Base-by-base conservation (phyloP, 1,140 invertebrate genomes). In the Phthorimaea operculella region DNA sequence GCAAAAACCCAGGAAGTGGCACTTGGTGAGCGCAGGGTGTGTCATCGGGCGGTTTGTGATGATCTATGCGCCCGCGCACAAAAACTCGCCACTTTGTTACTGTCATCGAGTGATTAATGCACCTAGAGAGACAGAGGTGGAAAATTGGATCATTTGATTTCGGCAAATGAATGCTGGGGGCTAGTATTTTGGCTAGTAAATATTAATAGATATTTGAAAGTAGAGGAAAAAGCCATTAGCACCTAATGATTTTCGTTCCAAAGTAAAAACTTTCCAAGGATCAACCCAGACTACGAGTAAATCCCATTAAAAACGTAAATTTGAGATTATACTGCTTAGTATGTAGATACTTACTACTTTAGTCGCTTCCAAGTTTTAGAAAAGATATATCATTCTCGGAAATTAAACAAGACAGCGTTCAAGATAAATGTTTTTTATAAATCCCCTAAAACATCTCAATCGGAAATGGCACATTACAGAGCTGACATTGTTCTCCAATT, bases 391-490 rank as follows among this genome's bases (percentile, higher is more conserved):
- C 21, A 28, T 28, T 28, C 21, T 28, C 21, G 2, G 6, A 28
- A 28, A 28, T 28, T 28, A 28, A 28, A 28, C 21, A 28, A 28
- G 21, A 28, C 21, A 28, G 21, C 21, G 21, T 28, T 28, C 21
- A 28, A 28, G 21, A 28, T 28, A 28, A 28, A 28, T 28, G 21
- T 28, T 28, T 28, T 28, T 14, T 42, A 47, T 14, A 47, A 47
- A 47, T 47, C 44, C 12, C 4, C 14, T 47, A 47, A 47, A 47
- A 66, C 21, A 69, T 70, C 60, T 72, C 64, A 65, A 76, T 77
- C 67, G 77, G 77, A 79, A 82, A 79, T 77, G 69, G 66, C 76
- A 72, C 68, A 77, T 82, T 77, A 82, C 65, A 70, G 56, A 60
- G 56, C 45, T 53, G 59, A 42, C 57, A 62, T 53, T 55, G 16